These are phyloP conservation scores for Petrocephalus sullivani DNA, from an alignment of 2,797 vertebrate genomes.

Conservation along the genomic window DNA sequence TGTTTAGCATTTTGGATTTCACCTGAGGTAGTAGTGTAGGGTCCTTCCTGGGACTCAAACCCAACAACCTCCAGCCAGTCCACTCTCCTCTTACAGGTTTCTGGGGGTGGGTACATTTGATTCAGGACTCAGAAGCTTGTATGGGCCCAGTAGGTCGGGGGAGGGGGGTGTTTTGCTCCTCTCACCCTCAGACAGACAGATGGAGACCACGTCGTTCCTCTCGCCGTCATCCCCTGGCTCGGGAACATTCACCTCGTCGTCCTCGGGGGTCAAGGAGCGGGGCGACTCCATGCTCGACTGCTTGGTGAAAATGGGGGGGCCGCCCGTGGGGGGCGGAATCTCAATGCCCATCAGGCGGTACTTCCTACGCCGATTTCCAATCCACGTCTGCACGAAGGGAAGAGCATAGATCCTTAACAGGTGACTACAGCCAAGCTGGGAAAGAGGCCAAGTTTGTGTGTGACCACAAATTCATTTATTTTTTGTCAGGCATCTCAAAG, in stretches of 20 bases:
- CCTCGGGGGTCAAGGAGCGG: constrained; percentile 69
- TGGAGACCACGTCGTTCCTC: constrained; percentile 77
- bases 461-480: neutral
- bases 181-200: constrained; percentile 85
- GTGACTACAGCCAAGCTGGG: neutral
- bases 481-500: neutral
- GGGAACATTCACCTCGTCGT: constrained; percentile 62
- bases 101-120: neutral
- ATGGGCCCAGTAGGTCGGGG: neutral
- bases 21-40: neutral
- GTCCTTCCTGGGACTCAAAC: neutral
- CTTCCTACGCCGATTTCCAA: constrained; percentile 96
- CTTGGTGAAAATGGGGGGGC: constrained; percentile 82
- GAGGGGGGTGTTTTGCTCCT: neutral
- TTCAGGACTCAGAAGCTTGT: neutral
- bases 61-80: neutral
- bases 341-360: constrained; percentile 98
- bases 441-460: neutral
- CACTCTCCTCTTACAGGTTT: neutral
- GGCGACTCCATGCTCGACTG: constrained; percentile 68
- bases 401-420: neutral
- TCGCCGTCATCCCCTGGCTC: constrained; percentile 78
- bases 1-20: neutral
- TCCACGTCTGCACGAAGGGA: constrained; percentile 80
- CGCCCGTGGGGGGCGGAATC: constrained; percentile 90